phyloP scores from a whole-genome alignment of 2,113 vertebrate species.

The Atractosteus spatula region DNA sequence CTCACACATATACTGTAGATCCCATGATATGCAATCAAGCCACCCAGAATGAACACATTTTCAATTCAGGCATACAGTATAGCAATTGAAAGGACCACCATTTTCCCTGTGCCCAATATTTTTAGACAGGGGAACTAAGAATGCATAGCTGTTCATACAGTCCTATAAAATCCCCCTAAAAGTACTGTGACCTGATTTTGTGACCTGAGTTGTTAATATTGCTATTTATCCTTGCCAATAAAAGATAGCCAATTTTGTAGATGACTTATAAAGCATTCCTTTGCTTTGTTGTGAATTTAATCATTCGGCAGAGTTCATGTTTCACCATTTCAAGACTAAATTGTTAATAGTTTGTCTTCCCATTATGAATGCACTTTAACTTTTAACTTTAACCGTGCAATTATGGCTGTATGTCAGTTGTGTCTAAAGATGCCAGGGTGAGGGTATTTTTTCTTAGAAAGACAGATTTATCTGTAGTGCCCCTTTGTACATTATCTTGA shows the following conservation, averaged over 20 bases:
- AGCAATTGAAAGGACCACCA: conserved; percentile 4
- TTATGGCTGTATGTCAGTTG: not conserved
- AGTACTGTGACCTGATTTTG: not conserved
- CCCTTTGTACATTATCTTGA: conserved; percentile 1
- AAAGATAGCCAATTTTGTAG: too few relatives aligned
- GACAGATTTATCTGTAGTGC: not conserved
- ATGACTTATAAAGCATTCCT: too few relatives aligned
- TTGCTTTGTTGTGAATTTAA: not conserved
- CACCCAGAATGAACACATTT: not conserved
- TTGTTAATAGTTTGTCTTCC: too few relatives aligned
- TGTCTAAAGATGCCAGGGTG: not conserved
- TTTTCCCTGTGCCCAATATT: not conserved
- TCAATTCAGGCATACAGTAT: not conserved
- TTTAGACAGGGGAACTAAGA: not conserved
- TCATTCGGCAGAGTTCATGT: too few relatives aligned
- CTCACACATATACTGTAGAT: too few relatives aligned
- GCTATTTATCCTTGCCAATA: too few relatives aligned
- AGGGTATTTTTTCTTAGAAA: too few relatives aligned
- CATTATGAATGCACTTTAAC: too few relatives aligned
- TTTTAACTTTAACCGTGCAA: too few relatives aligned
- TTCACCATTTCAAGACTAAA: too few relatives aligned
- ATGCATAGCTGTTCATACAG: not conserved
- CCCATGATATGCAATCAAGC: too few relatives aligned
- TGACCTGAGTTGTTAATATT: not conserved
- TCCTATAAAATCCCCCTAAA: not conserved